Evolutionary conservation across 2,888 invertebrate genomes (phyloP), one percentile per base, ranked within the genome.

Genomic region (Trissoscelio sp.): DNA sequence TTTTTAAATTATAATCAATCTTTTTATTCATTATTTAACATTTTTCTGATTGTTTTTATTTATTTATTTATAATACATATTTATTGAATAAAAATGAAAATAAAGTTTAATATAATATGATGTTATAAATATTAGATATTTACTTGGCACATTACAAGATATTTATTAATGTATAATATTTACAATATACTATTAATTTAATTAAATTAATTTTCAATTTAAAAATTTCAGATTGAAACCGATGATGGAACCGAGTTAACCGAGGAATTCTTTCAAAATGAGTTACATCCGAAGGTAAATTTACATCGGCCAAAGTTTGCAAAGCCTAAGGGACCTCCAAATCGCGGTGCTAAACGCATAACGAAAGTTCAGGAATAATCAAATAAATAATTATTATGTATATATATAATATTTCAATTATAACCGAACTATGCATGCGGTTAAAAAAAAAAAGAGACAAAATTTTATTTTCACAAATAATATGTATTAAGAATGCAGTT

Each of bases 301-400:
- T 93, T 97, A 44, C 96, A 97, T 90, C 94, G 96, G 85, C 97
- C 97, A 14, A 97, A 97, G 87, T 99, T 99, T 93, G 97, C 97
- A 79, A 98, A 98, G 92, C 99, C 99, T 0, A 98, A 98, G 92
- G 98, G 98, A 6, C 99, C 99, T 39, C 97, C 97, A 3, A 96
- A 96, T 89, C 93, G 98, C 87, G 98, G 98, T 42, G 97, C 97
- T 0, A 97, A 96, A 91, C 94, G 98, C 82, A 94, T 98, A 87
- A 97, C 97, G 57, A 96, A 96, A 91, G 87, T 91, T 83, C 91
- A 91, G 83, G 91, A 90, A 69, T 62, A 79, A 31, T 75, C 11
- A 1, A 20, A 57, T 42, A 22, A 58, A 42, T 2, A 14, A 12
- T 5, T 42, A 14, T 57, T 64, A 42, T 75, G 42, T 66, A 42